Evolutionary conservation across 2,888 invertebrate genomes (phyloP).

Genomic region (Drosophila lutescens): DNA sequence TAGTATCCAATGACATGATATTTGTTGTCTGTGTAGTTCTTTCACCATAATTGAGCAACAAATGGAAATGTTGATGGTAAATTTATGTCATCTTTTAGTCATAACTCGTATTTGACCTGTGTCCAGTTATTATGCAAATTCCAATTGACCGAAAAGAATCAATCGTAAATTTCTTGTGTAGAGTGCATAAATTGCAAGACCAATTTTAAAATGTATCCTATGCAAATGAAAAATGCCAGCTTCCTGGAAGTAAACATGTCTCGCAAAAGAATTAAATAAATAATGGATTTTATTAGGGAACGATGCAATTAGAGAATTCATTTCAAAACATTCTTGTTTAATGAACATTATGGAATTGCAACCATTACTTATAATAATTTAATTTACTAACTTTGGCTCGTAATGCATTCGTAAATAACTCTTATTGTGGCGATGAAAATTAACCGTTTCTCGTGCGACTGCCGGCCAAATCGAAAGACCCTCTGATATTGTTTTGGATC

Average conservation of each 20-base stretch:
- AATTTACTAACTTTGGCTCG: not conserved
- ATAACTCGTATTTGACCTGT: conserved; percentile 14
- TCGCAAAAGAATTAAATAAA: not conserved
- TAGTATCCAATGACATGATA: too few species aligned
- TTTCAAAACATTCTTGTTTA: not conserved
- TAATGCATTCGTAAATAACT: not conserved
- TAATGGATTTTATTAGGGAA: not conserved
- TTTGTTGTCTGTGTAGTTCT: not conserved
- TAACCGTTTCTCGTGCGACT: conserved; percentile 1
- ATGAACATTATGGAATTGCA: not conserved
- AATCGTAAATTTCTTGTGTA: conserved; percentile 24
- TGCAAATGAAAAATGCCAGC: conserved; percentile 14
- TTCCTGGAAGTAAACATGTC: conserved; percentile 4
- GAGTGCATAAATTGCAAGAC: conserved; percentile 35
- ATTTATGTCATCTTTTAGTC: conserved; percentile 22
- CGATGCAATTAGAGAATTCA: not conserved
- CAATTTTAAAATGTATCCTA: not conserved
- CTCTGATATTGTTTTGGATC: conserved; percentile 30
- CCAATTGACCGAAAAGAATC: conserved; percentile 15
- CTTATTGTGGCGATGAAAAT: conserved; percentile 13
- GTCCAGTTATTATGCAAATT: conserved; percentile 17
- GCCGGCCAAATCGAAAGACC: conserved; percentile 3
- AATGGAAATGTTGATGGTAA: not conserved
- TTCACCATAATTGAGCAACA: not conserved
- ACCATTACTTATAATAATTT: not conserved